Base-by-base conservation (phyloP, 2,113 vertebrate species). In the Nycticryphes semicollaris region DNA sequence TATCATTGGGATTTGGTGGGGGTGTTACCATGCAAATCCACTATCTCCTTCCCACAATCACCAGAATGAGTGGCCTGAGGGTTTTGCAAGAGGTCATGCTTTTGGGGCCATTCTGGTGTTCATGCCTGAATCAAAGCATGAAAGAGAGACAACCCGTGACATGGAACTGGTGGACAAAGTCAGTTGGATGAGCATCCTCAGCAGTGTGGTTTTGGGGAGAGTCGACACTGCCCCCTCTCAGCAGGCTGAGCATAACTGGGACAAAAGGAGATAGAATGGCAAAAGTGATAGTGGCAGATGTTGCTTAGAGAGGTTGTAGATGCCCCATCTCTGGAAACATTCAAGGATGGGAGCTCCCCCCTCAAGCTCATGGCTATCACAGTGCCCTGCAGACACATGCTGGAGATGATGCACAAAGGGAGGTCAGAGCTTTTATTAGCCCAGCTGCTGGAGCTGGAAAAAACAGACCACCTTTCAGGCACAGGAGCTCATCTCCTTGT, bases 401-500 rank as follows among this genome's bases (percentile, higher is more conserved):
- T 37, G 30, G 60, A 85, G 83, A 75, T 7, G n/a, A 62, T 50
- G 87, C 17, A 2, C 93, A 60, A 22, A 39, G 69, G 56, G 70
- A 87, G 77, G 33, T 89, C 33, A 3, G 66, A 87, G 89, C 62
- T 96, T 95, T 92, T 94, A 47, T 96, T 82, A 95, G 91, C 87
- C 77, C 93, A 64, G 56, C 80, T 94, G 73, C 72, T 30, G 59
- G 63, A 93, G 80, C 88, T 86, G 73, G 80, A 17, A 50, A 88
- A 83, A 92, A 3, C 89, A 95, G 89, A 86, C n/a, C 73, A 67
- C 56, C 43, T 78, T 54, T 91, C 2, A 3, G 68, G 89, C 69
- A 31, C 80, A 51, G 94, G 87, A 96, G 66, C 93, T 95, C 77
- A 22, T 93, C 95, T 96, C 94, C 81, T 92, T 68, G 91, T 96